Base-by-base conservation (phyloP, 2,113 vertebrate species). In the Camarhynchus parvulus region DNA sequence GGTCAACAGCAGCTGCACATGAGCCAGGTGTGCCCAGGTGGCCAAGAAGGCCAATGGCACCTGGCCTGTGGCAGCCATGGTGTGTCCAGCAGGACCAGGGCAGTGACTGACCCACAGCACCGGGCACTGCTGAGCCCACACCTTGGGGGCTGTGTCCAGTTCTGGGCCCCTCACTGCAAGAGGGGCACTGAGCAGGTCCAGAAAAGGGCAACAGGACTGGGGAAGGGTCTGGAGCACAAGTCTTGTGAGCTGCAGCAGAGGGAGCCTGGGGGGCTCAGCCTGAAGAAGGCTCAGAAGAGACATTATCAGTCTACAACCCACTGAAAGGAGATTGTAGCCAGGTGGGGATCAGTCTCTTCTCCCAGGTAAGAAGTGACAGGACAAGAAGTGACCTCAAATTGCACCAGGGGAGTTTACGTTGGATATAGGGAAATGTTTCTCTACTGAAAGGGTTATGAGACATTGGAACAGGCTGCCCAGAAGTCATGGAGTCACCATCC, bases 31-130 rank as follows among this genome's bases (percentile, higher is more conserved):
- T 61, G 62, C n/a, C 21, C 52, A 41, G 44, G 30, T 10, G 37
- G 46, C 24, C 44, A 64, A 39, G 50, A 9, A 6, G 10, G 49
- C 15, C 35, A 37, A 9, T 16, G 33, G 58, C 50, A 84, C 44
- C 37, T 22, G 52, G 24, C 10, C 19, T n/a, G 44, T 12, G 14
- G 5, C n/a, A 39, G 28, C 59, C 21, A 30, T 4, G n/a, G 8
- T 11, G 73, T 30, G 44, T 10, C 35, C 44, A 52, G 9, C 50
- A 72, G 44, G 50, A 21, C 3, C 44, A 15, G 13, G 11, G n/a
- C 59, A 66, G 21, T 8, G 17, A 73, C 1, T 4, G 6, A 22
- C 11, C 19, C 1, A 0, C 39, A 5, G 66, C 4, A 1, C 33
- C 11, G 11, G 14, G 58, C 33, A 37, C 44, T 10, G 37, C 2